Evolutionary conservation across 2,888 invertebrate species (phyloP).

Genomic region (Malachius bipustulatus): DNA sequence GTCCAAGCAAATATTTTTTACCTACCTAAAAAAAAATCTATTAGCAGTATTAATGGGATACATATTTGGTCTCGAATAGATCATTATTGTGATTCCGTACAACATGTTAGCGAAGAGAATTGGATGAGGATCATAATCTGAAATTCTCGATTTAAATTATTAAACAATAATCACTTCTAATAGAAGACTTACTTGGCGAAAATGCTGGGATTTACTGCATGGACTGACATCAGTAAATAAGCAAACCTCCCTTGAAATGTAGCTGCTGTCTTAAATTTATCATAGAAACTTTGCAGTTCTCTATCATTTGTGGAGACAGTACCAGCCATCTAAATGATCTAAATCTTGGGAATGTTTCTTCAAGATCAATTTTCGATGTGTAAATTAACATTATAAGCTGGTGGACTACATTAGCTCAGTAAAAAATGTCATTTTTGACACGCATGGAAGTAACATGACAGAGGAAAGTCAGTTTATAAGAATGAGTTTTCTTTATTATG

Average conservation of each 20-base stretch:
- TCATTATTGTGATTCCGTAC: conserved; percentile 23
- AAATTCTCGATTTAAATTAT: no score
- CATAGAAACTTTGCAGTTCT: neutral
- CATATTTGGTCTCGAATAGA: conserved; percentile 21
- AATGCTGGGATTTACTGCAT: conserved; percentile 27
- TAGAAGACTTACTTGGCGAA: neutral
- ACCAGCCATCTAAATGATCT: no score
- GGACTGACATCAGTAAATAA: conserved; percentile 33
- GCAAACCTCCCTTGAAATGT: conserved; percentile 28
- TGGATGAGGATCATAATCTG: conserved; percentile 16
- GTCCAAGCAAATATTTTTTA: no score
- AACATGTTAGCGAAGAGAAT: conserved; percentile 24
- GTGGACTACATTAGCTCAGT: no score
- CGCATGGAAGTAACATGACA: no score
- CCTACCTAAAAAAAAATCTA: conserved; percentile 13
- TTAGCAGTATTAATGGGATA: conserved; percentile 17
- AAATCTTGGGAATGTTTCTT: no score
- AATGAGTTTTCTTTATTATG: no score
- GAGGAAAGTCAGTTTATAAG: no score
- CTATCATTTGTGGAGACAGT: neutral
- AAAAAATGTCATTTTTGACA: no score
- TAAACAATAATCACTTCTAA: neutral
- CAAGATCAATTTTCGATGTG: no score
- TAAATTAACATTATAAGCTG: no score
- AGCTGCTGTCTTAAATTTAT: neutral